Percentiles rank a stretch among this genome's conserved stretches.
These are phyloP conservation scores for Clamator glandarius DNA, from an alignment of 2,797 vertebrate species.

Conservation along the genomic window DNA sequence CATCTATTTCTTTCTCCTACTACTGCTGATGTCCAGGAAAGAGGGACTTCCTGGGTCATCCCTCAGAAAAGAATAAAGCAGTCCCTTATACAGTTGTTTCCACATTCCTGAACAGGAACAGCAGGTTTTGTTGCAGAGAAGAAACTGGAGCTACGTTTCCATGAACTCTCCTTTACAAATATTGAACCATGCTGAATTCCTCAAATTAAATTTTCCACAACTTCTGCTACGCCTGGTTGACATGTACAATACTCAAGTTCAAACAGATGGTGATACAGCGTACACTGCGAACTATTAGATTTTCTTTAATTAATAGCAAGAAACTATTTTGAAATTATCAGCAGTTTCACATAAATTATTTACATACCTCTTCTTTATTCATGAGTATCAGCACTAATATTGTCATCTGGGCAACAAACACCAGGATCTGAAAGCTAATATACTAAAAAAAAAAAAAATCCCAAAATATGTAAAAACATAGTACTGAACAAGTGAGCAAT, in stretches of 20 bases:
- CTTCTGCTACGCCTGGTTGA: not conserved
- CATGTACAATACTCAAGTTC: not conserved
- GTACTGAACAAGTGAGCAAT: not conserved
- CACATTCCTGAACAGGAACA: not conserved
- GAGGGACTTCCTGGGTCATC: not conserved
- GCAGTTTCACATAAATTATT: not conserved
- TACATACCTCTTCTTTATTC: conserved; percentile 54
- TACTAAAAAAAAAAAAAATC: conserved; percentile 42
- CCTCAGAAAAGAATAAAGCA: not conserved
- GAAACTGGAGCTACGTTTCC: not conserved
- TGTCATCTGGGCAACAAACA: conserved; percentile 3
- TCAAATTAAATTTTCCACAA: not conserved
- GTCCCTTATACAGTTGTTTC: not conserved
- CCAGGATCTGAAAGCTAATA: conserved; percentile 23
- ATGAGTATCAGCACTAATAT: conserved; percentile 14
- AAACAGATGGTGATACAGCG: not conserved
- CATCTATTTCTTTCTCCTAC: too few species aligned
- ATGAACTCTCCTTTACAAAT: not conserved
- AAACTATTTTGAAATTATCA: not conserved
- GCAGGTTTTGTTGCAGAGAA: not conserved
- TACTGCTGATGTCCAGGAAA: too few species aligned
- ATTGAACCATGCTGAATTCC: not conserved
- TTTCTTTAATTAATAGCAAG: not conserved
- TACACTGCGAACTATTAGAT: not conserved
- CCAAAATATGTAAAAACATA: not conserved